Evolutionary conservation across 2,888 invertebrate species (phyloP).

Genomic region (Spatulosminthurus flaviceps): DNA sequence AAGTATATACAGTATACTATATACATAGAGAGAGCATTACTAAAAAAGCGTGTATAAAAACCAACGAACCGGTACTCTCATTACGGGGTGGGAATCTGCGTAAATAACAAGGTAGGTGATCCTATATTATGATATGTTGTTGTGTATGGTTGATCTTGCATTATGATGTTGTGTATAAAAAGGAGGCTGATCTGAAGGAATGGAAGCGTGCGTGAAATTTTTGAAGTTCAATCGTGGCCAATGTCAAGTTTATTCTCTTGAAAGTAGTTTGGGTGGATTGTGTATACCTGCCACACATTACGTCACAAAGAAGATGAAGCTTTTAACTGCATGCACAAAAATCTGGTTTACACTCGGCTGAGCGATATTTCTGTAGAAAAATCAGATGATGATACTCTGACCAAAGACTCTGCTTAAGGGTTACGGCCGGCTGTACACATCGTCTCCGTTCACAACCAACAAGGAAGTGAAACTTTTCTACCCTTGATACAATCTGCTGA

Average conservation of each 20-base stretch:
- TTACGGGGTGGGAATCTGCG: neutral
- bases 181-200: neutral
- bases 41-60: neutral
- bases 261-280: conserved; percentile 31
- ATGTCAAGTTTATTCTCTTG: conserved; percentile 33
- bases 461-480: conserved; percentile 35
- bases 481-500: conserved; percentile 26
- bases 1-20: neutral
- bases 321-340: conserved; percentile 17
- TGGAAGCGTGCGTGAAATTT: conserved; percentile 31
- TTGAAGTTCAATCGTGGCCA: conserved; percentile 30
- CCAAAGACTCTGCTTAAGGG: conserved; percentile 16
- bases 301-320: conserved; percentile 2
- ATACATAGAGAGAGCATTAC: neutral
- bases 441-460: conserved; percentile 30
- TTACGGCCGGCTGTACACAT: conserved; percentile 18
- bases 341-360: conserved; percentile 26
- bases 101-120: neutral
- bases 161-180: neutral
- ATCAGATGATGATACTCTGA: neutral
- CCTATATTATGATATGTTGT: neutral
- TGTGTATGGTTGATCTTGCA: neutral
- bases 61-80: conserved; percentile 32
- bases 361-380: neutral
- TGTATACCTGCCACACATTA: neutral